Conservation (phyloP, 2,797 vertebrate genomes). For the Carcharodon carcharias region DNA sequence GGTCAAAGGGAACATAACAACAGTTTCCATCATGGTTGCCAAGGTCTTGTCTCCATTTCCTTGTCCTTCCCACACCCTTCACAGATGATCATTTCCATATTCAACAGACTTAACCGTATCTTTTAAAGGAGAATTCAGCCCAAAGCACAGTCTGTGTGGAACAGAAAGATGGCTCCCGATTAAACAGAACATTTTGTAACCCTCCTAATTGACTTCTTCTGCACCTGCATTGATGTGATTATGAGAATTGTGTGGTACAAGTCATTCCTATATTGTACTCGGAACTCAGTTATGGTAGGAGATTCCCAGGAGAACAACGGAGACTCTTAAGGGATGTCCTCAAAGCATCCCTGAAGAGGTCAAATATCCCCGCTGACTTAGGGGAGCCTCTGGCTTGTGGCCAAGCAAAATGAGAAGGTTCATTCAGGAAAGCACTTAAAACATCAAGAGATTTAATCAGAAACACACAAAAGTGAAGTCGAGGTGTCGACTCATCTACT, state of each 20-base stretch:
- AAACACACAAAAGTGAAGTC: too few relatives aligned
- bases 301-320: too few relatives aligned
- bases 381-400: too few relatives aligned
- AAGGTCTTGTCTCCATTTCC: background rate
- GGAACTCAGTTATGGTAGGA: too few relatives aligned
- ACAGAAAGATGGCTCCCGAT: background rate
- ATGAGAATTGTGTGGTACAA: background rate
- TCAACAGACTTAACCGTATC: background rate
- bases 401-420: too few relatives aligned
- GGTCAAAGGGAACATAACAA: background rate
- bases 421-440: too few relatives aligned
- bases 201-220: background rate
- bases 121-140: background rate
- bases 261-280: background rate
- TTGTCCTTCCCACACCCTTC: background rate
- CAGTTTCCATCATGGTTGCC: slow-evolving; percentile 14
- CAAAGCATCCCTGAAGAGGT: too few relatives aligned
- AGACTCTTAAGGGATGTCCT: too few relatives aligned
- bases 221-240: background rate
- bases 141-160: background rate
- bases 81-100: background rate
- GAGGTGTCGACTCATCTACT: too few relatives aligned
- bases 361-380: too few relatives aligned
- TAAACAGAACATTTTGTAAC: background rate
- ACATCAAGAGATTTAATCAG: too few relatives aligned